A percentile compares a stretch with the other conserved stretches of the same genome.
Evolutionary conservation across 2,113 vertebrate species (phyloP).

Genomic region (Cyanoramphus novaezelandiae): DNA sequence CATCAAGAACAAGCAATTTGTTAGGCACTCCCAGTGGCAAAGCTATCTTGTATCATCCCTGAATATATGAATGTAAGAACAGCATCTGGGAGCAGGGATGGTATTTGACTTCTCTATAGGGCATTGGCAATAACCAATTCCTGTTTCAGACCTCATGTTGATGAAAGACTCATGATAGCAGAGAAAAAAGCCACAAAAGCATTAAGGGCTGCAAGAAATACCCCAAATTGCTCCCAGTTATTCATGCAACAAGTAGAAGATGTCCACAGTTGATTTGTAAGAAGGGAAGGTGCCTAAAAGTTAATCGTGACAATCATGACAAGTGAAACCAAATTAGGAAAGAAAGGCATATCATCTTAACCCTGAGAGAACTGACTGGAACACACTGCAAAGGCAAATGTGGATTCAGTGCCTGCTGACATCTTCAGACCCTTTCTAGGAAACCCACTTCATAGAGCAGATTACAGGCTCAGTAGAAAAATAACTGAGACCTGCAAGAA

Average conservation of each 20-base stretch:
- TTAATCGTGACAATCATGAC: not conserved
- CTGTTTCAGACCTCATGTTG: not conserved
- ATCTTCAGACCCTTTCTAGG: not conserved
- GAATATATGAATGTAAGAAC: constrained; percentile 1
- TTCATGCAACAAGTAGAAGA: not conserved
- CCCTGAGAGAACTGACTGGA: not conserved
- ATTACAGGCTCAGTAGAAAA: not conserved
- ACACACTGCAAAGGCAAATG: not conserved
- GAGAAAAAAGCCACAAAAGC: not conserved
- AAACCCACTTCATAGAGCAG: not conserved
- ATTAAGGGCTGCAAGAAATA: not conserved
- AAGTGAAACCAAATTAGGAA: not conserved
- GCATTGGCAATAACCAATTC: not conserved
- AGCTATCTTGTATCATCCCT: not conserved
- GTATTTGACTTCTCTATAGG: not conserved
- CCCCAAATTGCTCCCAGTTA: not conserved
- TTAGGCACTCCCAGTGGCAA: not conserved
- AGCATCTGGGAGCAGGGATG: not conserved
- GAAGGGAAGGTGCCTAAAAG: not conserved
- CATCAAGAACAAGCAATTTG: constrained; percentile 1
- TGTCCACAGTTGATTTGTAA: not conserved
- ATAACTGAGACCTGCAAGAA: not conserved
- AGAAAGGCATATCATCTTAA: not conserved
- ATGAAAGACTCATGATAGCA: not conserved
- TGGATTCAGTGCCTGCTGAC: not conserved